Base-by-base conservation (phyloP, 2,888 invertebrate species). In the Eupelmus urozonus region DNA sequence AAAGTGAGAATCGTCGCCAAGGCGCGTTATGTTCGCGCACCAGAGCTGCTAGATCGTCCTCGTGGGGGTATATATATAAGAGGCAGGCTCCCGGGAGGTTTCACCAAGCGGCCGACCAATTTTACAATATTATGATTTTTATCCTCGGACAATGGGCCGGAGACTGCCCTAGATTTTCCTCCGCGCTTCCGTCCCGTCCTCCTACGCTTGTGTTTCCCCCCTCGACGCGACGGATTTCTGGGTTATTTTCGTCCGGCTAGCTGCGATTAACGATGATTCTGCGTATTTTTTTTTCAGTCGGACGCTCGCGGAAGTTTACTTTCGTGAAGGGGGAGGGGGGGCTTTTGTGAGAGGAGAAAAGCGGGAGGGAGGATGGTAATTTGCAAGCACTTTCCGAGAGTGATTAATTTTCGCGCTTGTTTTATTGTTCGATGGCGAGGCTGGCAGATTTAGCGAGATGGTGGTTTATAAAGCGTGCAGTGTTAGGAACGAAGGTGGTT, bases 101-200 rank as follows among this genome's bases (percentile, higher is more conserved):
- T 34, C 3, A 34, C 34, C 3, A 34, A 9, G 34, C 3, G 34
- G 34, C n/a, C 49, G 63, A 51, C 40, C 63, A 63, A 72, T 72
- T 72, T 72, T 34, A 34, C 53, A 25, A 42, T 72, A 72, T 63
- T 72, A 72, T 63, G 72, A 72, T 72, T 72, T 71, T 71, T 72
- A 72, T 62, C 71, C 34, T 13, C 23, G 42, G 67, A 69, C 55
- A 71, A 71, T 71, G 60, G 60, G 25, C 18, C 49, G 16, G 25
- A 34, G 34, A 34, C 0, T 51, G 71, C n/a, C 60, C 71, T 62
- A 49, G 60, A 71, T 71, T 71, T 62, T 62, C 49, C 34, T 29
- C 34, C 16, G 5, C 25, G 16, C n/a, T 34, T 67, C 13, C 27
- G n/a, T 70, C n/a, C 25, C 18, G 45, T 27, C 1, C 29, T 60